Percentiles rank a stretch among this genome's conserved stretches.
Conservation (phyloP, 2,113 vertebrate species). For the Neotoma lepida region DNA sequence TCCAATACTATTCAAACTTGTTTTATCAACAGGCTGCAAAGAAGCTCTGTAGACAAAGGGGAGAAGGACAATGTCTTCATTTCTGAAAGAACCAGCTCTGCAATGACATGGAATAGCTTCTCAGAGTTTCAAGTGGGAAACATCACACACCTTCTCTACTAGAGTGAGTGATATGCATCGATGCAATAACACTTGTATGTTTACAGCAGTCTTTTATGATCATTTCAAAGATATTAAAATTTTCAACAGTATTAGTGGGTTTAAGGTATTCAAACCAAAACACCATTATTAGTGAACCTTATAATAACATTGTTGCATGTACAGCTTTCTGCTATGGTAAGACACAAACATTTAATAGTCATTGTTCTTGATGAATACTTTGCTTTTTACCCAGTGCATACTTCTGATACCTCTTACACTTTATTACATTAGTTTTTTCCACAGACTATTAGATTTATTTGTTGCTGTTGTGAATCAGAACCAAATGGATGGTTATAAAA, state of each 20-base stretch:
- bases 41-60: neutral
- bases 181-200: neutral
- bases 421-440: neutral
- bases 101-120: neutral
- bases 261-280: slow-evolving; percentile 31
- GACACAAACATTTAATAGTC: slow-evolving; percentile 4
- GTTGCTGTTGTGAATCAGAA: neutral
- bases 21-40: neutral
- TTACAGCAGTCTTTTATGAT: slow-evolving; percentile 36
- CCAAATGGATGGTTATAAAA: neutral
- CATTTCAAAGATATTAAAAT: slow-evolving; percentile 31
- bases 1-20: neutral
- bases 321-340: neutral
- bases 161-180: neutral
- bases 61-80: neutral
- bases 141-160: neutral
- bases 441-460: slow-evolving; percentile 9
- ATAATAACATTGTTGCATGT: neutral
- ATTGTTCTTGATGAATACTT: neutral
- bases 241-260: slow-evolving; percentile 51
- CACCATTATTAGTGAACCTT: slow-evolving; percentile 14
- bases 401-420: neutral
- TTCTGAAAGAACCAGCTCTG: neutral
- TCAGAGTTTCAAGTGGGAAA: neutral
- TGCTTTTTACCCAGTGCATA: neutral